Conservation (phyloP, 2,888 invertebrate genomes). For the Tinea pellionella region DNA sequence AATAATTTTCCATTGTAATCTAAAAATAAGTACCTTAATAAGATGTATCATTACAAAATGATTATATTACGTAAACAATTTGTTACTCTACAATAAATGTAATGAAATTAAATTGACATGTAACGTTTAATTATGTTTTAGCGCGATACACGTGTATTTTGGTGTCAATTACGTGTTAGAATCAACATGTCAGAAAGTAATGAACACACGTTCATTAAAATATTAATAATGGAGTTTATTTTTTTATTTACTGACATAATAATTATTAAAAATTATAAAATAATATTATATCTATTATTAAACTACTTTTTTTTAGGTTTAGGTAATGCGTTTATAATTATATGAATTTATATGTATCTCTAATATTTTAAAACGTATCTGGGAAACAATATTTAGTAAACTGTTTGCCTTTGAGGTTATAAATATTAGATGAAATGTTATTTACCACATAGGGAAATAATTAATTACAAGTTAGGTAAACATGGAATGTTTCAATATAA, state of each 20-base stretch:
- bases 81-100: background rate
- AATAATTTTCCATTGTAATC: background rate
- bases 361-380: too few species aligned
- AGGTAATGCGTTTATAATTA: too few species aligned
- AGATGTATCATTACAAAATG: background rate
- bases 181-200: background rate
- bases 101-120: slow-evolving; percentile 5
- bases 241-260: background rate
- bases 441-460: too few species aligned
- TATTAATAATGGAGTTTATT: background rate
- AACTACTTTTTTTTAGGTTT: too few species aligned
- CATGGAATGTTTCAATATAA: too few species aligned
- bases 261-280: too few species aligned
- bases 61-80: slow-evolving; percentile 1
- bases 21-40: background rate
- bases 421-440: too few species aligned
- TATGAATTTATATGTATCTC: too few species aligned
- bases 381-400: too few species aligned
- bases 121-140: slow-evolving; percentile 2
- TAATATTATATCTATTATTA: too few species aligned
- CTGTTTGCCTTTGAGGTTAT: too few species aligned
- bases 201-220: background rate
- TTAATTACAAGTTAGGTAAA: too few species aligned
- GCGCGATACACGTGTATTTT: slow-evolving; percentile 1
- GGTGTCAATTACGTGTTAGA: slow-evolving; percentile 1